Conservation (phyloP, 1,140 invertebrate species). For the Diprion similis region DNA sequence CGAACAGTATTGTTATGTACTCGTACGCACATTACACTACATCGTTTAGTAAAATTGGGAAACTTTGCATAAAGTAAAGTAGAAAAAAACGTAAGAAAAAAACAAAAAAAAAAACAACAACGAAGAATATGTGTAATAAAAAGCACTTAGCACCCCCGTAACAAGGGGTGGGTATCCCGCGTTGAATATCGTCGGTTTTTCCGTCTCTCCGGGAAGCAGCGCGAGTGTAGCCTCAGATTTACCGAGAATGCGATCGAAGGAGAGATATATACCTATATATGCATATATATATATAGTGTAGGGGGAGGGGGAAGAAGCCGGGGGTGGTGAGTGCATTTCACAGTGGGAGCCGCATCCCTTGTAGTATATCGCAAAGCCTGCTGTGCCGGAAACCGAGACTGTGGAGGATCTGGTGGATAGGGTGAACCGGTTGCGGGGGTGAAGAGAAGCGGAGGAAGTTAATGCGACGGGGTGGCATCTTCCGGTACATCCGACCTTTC, state of each 20-base stretch:
- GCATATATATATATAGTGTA: neutral
- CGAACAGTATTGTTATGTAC: too few relatives aligned
- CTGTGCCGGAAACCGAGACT: neutral
- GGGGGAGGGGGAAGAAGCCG: neutral
- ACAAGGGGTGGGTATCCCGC: too few relatives aligned
- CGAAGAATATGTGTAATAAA: too few relatives aligned
- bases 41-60: too few relatives aligned
- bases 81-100: too few relatives aligned
- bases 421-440: neutral
- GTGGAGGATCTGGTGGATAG: conserved; percentile 10
- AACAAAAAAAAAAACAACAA: too few relatives aligned
- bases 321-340: neutral
- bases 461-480: neutral
- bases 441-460: conserved; percentile 2
- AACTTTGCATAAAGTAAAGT: too few relatives aligned
- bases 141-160: too few relatives aligned
- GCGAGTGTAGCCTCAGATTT: too few relatives aligned
- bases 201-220: too few relatives aligned
- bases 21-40: too few relatives aligned
- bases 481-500: neutral
- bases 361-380: neutral
- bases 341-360: conserved; percentile 18
- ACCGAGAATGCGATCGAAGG: conserved; percentile 9
- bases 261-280: conserved; percentile 1
- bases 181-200: too few relatives aligned